Conservation (phyloP, 1,140 invertebrate species). For the Conopomorpha cramerella region DNA sequence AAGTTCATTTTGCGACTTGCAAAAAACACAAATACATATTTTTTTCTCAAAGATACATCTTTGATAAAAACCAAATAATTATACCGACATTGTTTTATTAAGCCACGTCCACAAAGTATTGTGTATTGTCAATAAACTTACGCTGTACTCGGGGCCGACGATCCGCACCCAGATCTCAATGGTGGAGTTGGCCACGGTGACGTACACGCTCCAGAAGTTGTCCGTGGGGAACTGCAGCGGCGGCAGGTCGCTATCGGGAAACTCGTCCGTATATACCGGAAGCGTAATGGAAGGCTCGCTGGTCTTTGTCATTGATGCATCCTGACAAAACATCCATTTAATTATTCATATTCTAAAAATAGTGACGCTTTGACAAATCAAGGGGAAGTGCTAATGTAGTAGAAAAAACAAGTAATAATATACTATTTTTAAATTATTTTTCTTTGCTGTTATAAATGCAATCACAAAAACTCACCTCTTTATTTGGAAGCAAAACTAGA, state of each 20-base stretch:
- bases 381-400: too few relatives aligned
- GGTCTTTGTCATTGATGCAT: too few relatives aligned
- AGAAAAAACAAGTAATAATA: too few relatives aligned
- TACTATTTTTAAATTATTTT: too few relatives aligned
- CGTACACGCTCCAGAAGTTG: slow-evolving; percentile 57
- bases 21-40: slow-evolving; percentile 10
- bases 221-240: slow-evolving; percentile 54
- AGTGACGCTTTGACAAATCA: too few relatives aligned
- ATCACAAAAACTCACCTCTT: slow-evolving; percentile 24
- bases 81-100: too few relatives aligned
- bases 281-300: too few relatives aligned
- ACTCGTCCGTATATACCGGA: too few relatives aligned
- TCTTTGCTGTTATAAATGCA: not conserved
- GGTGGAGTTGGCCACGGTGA: slow-evolving; percentile 57
- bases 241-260: slow-evolving; percentile 38
- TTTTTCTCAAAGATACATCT: slow-evolving; percentile 3
- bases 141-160: slow-evolving; percentile 59
- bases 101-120: slow-evolving; percentile 3
- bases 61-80: too few relatives aligned
- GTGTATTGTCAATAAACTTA: slow-evolving; percentile 46
- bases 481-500: slow-evolving; percentile 47
- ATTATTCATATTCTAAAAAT: too few relatives aligned
- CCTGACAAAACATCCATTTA: too few relatives aligned
- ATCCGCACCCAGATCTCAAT: slow-evolving; percentile 62
- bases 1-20: too few relatives aligned